Evolutionary conservation across 2,888 invertebrate genomes (phyloP), one percentile per base, ranked within the genome.

Genomic region (Epirrhoe alternata): DNA sequence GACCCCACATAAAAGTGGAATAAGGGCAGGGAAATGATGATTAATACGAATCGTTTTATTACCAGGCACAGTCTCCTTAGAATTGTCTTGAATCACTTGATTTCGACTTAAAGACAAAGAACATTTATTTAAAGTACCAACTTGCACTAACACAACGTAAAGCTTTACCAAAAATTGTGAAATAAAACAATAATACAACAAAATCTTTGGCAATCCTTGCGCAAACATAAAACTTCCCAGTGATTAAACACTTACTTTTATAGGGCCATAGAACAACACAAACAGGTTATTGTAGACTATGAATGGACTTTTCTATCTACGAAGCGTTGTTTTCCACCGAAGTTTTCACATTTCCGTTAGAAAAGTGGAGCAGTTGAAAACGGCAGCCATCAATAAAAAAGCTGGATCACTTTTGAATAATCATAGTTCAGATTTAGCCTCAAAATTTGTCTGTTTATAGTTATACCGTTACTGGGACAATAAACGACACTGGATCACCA

Each of bases 301-400:
- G 73, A 65, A 73, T 73, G 81, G 78, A 82, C 76, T 82, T 81
- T 81, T 77, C 83, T 83, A 84, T 84, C 81, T 78, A 76, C 73
- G 77, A 70, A 77, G 77, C 81, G 82, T 84, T 86, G 86, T 88
- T 90, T 90, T 90, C 85, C 81, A 80, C 76, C 71, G 82, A 90
- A 91, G 80, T 90, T 90, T 87, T 82, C 83, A 85, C 87, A 90
- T 89, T 88, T 82, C 86, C 84, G 87, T 86, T 89, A 89, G 88
- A 89, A 89, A 90, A 91, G 86, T 90, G 77, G 89, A 85, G 78
- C 90, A 89, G 88, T 88, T 81, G 83, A 67, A 61, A 68, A 35
- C 47, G 33, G 7, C 24, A 68, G 67, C 31, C 4, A 30, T 35
- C 12, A 35, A 38, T 35, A 12, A 35, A 50, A 14, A 38, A 59